These are phyloP conservation scores for Pantala flavescens DNA, from an alignment of 1,140 invertebrate species.

Conservation along the genomic window DNA sequence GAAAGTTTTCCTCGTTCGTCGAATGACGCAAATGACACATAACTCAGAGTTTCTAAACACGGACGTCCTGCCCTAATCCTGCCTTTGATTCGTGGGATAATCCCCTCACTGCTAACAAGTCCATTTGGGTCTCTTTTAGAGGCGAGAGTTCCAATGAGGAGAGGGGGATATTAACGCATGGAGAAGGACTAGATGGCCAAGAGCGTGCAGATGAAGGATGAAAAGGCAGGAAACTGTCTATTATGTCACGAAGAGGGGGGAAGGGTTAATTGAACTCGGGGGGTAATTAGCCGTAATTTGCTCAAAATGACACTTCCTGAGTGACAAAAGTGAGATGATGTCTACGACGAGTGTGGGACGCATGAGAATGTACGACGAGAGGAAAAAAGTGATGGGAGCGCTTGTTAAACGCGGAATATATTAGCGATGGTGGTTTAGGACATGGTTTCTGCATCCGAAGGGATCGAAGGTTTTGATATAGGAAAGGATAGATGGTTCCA, in stretches of 20 bases:
- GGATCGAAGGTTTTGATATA: too few species aligned
- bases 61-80: too few species aligned
- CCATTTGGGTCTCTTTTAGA: background rate
- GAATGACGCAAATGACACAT: too few species aligned
- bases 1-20: too few species aligned
- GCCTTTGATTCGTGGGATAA: too few species aligned
- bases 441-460: too few species aligned
- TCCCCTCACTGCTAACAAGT: too few species aligned
- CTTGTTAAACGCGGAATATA: too few species aligned
- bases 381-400: conserved; percentile 17
- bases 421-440: too few species aligned
- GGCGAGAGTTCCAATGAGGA: conserved; percentile 20
- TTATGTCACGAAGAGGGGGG: conserved; percentile 21
- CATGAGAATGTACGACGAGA: conserved; percentile 32
- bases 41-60: too few species aligned
- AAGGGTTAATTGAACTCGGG: conserved; percentile 24
- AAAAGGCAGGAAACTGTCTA: conserved; percentile 25
- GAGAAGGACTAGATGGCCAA: background rate
- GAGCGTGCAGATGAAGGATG: background rate
- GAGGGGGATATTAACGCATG: background rate
- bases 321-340: conserved; percentile 9
- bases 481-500: too few species aligned
- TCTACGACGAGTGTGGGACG: conserved; percentile 18
- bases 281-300: conserved; percentile 26
- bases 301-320: conserved; percentile 26